Conservation (phyloP, 2,113 vertebrate genomes). For the Pogonocichla stellata region DNA sequence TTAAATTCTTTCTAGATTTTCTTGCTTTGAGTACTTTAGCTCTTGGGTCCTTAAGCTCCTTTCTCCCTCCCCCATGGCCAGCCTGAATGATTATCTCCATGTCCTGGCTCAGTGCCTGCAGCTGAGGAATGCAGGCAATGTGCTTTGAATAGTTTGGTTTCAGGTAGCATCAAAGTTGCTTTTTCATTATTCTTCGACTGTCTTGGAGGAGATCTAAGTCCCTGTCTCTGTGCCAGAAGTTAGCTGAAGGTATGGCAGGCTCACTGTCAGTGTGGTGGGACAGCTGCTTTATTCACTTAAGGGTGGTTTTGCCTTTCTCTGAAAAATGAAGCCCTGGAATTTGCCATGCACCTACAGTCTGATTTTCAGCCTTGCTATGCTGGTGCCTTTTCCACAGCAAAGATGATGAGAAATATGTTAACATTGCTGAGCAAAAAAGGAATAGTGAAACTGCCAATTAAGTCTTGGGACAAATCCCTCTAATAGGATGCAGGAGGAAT, state of each 20-base stretch:
- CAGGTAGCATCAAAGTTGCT: slow-evolving; percentile 65
- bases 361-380: not conserved
- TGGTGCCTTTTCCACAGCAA: not conserved
- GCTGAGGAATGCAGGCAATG: slow-evolving; percentile 53
- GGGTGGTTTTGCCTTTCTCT: slow-evolving; percentile 16
- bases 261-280: not conserved
- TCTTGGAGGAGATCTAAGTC: slow-evolving; percentile 48
- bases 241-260: not conserved
- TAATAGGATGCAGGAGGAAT: not conserved
- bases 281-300: not conserved
- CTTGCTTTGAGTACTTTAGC: not conserved
- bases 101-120: slow-evolving; percentile 25
- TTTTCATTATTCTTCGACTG: slow-evolving; percentile 47
- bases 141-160: slow-evolving; percentile 55
- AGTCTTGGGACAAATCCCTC: not conserved
- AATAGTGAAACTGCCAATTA: not conserved
- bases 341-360: not conserved
- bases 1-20: slow-evolving; percentile 14
- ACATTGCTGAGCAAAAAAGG: not conserved
- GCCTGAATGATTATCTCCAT: slow-evolving; percentile 31
- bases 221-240: slow-evolving; percentile 15
- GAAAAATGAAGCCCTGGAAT: slow-evolving; percentile 42
- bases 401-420: not conserved
- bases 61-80: not conserved
- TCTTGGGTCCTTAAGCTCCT: not conserved